Conservation (phyloP, 2,888 invertebrate genomes). For the Mythimna ferrago region DNA sequence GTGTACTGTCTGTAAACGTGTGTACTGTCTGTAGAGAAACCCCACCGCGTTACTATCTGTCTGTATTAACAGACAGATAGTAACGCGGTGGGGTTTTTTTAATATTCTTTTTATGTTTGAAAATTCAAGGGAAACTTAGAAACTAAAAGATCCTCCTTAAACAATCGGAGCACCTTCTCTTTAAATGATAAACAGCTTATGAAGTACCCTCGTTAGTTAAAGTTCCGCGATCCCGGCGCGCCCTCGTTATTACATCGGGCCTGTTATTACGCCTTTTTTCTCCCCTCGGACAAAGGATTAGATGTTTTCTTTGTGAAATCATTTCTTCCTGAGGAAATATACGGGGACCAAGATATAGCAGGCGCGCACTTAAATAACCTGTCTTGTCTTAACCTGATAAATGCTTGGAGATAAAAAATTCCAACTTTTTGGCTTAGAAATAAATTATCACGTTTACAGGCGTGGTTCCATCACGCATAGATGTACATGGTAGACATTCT, state of each 20-base stretch:
- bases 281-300: conserved; percentile 49
- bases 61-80: too few species aligned
- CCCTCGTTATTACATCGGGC: conserved; percentile 48
- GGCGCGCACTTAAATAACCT: background rate
- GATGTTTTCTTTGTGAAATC: conserved; percentile 53
- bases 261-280: conserved; percentile 53
- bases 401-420: too few species aligned
- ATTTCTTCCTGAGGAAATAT: conserved; percentile 45
- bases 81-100: too few species aligned
- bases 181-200: conserved; percentile 55
- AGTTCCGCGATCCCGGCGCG: conserved; percentile 36
- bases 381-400: too few species aligned
- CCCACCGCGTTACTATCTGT: too few species aligned
- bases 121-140: background rate
- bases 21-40: too few species aligned
- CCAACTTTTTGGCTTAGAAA: too few species aligned
- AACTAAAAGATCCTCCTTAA: conserved; percentile 5
- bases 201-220: conserved; percentile 48
- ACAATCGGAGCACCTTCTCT: conserved; percentile 32
- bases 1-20: too few species aligned
- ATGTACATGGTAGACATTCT: too few species aligned
- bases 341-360: background rate
- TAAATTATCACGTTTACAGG: too few species aligned
- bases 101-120: too few species aligned
- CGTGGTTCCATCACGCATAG: too few species aligned